Evolutionary conservation across 1,140 invertebrate species (phyloP).

Genomic region (Pseudachorutes palmiensis): DNA sequence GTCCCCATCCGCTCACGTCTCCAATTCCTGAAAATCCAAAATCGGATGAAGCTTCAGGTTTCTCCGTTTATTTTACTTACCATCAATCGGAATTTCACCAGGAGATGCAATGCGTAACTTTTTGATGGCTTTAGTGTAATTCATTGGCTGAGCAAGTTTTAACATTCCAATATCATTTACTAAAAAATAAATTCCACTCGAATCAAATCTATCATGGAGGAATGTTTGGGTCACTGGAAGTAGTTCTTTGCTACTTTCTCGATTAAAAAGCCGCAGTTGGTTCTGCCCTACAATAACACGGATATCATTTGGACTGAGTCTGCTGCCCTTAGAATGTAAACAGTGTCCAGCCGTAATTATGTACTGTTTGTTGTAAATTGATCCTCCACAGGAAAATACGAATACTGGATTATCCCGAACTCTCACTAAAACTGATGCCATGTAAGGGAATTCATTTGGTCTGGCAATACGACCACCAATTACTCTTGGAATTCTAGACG

Average conservation of each 20-base stretch:
- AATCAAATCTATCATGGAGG: slow-evolving; percentile 2
- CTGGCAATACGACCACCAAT: neutral
- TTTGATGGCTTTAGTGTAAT: neutral
- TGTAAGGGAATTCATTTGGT: slow-evolving; percentile 9
- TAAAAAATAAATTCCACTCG: neutral
- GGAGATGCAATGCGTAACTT: slow-evolving; percentile 7
- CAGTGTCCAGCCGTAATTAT: slow-evolving; percentile 13
- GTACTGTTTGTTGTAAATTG: slow-evolving; percentile 14
- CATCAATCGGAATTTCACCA: neutral
- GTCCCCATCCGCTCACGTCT: slow-evolving; percentile 11
- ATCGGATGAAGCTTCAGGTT: neutral
- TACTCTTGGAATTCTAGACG: neutral
- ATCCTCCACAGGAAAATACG: slow-evolving; percentile 4
- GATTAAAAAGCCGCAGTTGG: neutral
- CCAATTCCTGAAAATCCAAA: neutral
- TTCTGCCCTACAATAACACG: neutral
- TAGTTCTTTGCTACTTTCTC: neutral
- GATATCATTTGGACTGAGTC: neutral
- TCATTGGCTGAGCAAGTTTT: neutral
- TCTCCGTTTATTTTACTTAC: neutral
- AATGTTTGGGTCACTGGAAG: neutral
- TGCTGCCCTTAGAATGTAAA: neutral
- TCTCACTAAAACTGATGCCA: neutral
- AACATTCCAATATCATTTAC: slow-evolving; percentile 9
- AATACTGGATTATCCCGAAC: slow-evolving; percentile 1